Percentiles rank a stretch among this genome's conserved stretches.
These are phyloP conservation scores for Malacoctenus gilli DNA, from an alignment of 2,797 vertebrate genomes.

Conservation along the genomic window DNA sequence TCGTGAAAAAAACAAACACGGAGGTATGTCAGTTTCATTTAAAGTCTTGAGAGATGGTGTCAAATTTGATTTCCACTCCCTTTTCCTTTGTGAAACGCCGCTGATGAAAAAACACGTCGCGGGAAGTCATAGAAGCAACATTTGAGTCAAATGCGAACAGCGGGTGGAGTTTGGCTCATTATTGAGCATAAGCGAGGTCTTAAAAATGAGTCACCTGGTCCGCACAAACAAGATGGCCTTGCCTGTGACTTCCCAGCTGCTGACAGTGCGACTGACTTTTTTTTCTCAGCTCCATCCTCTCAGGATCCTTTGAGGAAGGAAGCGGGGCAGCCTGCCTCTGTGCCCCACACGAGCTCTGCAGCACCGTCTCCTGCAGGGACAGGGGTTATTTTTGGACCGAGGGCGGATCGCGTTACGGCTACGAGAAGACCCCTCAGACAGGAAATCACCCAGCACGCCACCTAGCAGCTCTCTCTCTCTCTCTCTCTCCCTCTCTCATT, in stretches of 20 bases:
- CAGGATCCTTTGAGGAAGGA: conserved; percentile 71
- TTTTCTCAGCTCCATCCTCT: conserved; percentile 59
- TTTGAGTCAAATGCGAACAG: conserved; percentile 20
- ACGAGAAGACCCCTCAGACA: conserved; percentile 76
- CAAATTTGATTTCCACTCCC: conserved; percentile 50
- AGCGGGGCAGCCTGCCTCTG: conserved; percentile 57
- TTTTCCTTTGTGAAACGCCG: conserved; percentile 47
- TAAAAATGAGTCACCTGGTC: conserved; percentile 47
- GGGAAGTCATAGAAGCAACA: conserved; percentile 18
- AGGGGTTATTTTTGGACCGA: conserved; percentile 78
- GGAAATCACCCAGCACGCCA: conserved; percentile 77
- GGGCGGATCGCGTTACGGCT: conserved; percentile 67
- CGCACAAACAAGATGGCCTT: conserved; percentile 25
- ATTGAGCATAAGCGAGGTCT: conserved; percentile 6
- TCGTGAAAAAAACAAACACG: conserved; percentile 63
- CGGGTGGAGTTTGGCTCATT: neutral
- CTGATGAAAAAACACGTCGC: conserved; percentile 13
- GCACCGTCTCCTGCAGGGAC: conserved; percentile 67
- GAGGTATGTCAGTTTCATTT: conserved; percentile 41
- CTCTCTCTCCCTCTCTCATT: no score
- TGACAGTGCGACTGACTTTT: conserved; percentile 41
- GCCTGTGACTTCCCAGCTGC: conserved; percentile 38
- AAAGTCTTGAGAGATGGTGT: conserved; percentile 25
- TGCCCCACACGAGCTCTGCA: conserved; percentile 57
- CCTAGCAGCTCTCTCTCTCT: conserved; percentile 62